Conservation (phyloP, 1,140 invertebrate genomes). For the Tetragnatha versicolor region DNA sequence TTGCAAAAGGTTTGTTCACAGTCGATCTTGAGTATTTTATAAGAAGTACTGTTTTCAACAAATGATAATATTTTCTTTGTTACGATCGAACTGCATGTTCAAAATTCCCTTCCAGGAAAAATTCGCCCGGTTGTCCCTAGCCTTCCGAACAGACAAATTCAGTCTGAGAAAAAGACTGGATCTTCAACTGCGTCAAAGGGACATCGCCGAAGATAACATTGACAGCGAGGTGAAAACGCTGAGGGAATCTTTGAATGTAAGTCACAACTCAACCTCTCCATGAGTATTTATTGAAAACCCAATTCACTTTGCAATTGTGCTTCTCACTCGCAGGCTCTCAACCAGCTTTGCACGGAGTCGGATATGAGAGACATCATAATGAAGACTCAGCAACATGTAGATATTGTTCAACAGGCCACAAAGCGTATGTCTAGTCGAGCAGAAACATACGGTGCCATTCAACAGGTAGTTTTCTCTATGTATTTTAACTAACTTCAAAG, state of each 20-base stretch:
- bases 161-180: constrained; percentile 66
- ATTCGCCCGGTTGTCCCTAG: constrained; percentile 66
- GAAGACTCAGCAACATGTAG: constrained; percentile 64
- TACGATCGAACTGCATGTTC: no score
- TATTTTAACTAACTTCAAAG: neutral
- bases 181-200: constrained; percentile 67
- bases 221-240: constrained; percentile 65
- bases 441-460: constrained; percentile 68
- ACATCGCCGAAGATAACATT: constrained; percentile 67
- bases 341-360: constrained; percentile 61
- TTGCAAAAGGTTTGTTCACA: no score
- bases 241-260: constrained; percentile 63
- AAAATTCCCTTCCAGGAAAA: constrained; percentile 63
- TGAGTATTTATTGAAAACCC: no score
- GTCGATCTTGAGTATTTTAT: no score
- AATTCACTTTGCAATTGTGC: no score
- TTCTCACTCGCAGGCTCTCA: constrained; percentile 60
- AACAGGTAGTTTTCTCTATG: constrained; percentile 60
- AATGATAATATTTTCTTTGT: no score
- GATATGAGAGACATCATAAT: constrained; percentile 63
- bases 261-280: no score
- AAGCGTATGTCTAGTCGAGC: constrained; percentile 65
- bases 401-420: constrained; percentile 64
- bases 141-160: constrained; percentile 68
- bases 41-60: no score